Base-by-base conservation (phyloP, 2,113 vertebrate genomes). In the Bufo bufo region DNA sequence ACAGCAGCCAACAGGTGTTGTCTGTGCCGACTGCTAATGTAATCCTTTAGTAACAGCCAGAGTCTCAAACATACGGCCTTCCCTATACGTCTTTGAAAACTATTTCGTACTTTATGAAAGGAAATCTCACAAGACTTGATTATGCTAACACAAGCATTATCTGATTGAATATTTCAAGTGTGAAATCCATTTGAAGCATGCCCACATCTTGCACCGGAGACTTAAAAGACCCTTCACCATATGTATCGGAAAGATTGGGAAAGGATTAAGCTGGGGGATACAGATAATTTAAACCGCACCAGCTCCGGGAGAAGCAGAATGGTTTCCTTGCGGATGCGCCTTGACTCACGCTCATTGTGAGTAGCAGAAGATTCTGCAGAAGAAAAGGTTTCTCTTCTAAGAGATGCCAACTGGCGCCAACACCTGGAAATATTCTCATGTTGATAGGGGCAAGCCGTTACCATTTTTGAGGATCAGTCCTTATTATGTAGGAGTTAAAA, bases 91-190 rank as follows among this genome's bases (percentile, higher is more conserved):
- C 92, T 93, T 87, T 93, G 91, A 92, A 92, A 93, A 94, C 92
- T 93, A 93, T 94, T 95, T 94, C 93, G 90, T 92, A 91, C 91
- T 93, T 85, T 75, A 92, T 89, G 90, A 93, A 94, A 93, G 71
- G 90, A 93, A 91, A 94, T 90, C 90, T 94, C 91, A 79, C 66
- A 91, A 93, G 93, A 89, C 91, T 94, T 93, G 90, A 90, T 94
- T 95, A 94, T 94, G 93, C 92, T 92, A 89, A 92, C 91, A 88
- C 91, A 91, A 89, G 90, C 88, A 91, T 93, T 94, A 94, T 94
- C 92, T 94, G 93, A 94, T 91, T 92, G 92, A 95, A 92, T 94
- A 94, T 94, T 95, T 95, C 90, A 94, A 90, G 94, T 92, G 91
- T 89, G 85, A 89, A 75, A 89, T 90, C 63, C 91, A 77, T 90